Evolutionary conservation across 2,888 invertebrate species (phyloP).

Genomic region (Horisme vitalbata): DNA sequence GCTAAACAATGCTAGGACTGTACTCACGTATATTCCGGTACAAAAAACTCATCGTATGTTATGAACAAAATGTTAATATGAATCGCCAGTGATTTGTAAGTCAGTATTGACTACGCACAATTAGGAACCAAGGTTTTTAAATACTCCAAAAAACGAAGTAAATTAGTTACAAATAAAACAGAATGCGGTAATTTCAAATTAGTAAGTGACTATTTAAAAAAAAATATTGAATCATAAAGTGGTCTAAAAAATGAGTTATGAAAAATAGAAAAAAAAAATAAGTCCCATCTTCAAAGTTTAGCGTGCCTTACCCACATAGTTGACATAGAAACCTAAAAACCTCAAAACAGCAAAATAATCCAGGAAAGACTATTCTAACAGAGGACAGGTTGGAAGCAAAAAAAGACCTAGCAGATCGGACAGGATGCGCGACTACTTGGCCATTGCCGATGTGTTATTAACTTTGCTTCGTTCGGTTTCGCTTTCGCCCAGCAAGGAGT

Average conservation of each 20-base stretch:
- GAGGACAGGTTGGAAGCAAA: conserved; percentile 75
- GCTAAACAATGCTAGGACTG: conserved; percentile 11
- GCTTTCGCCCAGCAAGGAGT: conserved; percentile 92
- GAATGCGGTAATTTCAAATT: too few relatives aligned
- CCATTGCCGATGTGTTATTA: conserved; percentile 81
- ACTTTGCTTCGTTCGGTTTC: conserved; percentile 85
- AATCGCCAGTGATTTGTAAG: too few relatives aligned
- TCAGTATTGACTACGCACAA: too few relatives aligned
- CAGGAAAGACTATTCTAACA: conserved; percentile 67
- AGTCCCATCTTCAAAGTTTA: conserved; percentile 11
- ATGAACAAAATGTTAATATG: too few relatives aligned
- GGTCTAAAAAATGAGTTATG: too few relatives aligned
- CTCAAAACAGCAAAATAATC: conserved; percentile 47
- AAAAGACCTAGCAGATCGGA: conserved; percentile 80
- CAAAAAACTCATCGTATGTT: background rate
- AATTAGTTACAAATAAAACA: too few relatives aligned
- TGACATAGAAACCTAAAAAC: conserved; percentile 34
- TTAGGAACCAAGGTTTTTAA: too few relatives aligned
- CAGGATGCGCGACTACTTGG: conserved; percentile 81
- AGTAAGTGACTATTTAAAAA: too few relatives aligned
- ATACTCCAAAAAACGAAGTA: too few relatives aligned
- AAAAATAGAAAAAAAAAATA: too few relatives aligned
- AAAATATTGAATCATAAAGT: too few relatives aligned
- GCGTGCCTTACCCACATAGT: conserved; percentile 47
- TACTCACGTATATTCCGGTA: background rate